Evolutionary conservation across 2,797 vertebrate species (phyloP).

Genomic region (Allobates femoralis): DNA sequence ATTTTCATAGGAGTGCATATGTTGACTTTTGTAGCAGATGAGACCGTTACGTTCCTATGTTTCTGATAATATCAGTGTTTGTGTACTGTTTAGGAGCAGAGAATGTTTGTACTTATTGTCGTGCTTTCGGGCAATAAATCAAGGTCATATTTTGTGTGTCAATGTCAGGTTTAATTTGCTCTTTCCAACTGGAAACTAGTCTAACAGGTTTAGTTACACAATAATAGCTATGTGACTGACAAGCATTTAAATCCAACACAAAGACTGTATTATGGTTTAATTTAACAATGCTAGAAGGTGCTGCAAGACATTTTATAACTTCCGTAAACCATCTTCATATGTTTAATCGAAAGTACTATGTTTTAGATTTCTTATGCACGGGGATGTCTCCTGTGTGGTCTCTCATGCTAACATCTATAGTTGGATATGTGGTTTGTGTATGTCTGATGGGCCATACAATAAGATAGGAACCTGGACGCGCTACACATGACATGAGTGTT

Average conservation of each 20-base stretch:
- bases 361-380: not conserved
- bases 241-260: not conserved
- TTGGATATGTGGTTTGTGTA: not conserved
- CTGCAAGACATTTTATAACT: not conserved
- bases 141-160: conserved; percentile 22
- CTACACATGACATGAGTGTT: not conserved
- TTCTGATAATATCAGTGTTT: not conserved
- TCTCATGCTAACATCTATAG: not conserved
- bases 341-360: not conserved
- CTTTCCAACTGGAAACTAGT: not conserved
- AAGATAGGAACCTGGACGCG: not conserved
- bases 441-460: not conserved
- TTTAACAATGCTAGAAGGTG: not conserved
- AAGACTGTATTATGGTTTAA: not conserved
- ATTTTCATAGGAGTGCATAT: too few species aligned
- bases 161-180: not conserved
- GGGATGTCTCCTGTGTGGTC: not conserved
- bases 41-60: not conserved
- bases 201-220: conserved; percentile 17
- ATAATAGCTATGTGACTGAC: not conserved
- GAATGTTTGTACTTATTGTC: not conserved
- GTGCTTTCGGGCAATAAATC: not conserved
- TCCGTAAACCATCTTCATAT: not conserved
- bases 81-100: not conserved
- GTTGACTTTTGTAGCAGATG: too few species aligned